Evolutionary conservation across 1,140 invertebrate species (phyloP), one percentile per base, ranked within the genome.

Genomic region (Neuroterus valhalla): DNA sequence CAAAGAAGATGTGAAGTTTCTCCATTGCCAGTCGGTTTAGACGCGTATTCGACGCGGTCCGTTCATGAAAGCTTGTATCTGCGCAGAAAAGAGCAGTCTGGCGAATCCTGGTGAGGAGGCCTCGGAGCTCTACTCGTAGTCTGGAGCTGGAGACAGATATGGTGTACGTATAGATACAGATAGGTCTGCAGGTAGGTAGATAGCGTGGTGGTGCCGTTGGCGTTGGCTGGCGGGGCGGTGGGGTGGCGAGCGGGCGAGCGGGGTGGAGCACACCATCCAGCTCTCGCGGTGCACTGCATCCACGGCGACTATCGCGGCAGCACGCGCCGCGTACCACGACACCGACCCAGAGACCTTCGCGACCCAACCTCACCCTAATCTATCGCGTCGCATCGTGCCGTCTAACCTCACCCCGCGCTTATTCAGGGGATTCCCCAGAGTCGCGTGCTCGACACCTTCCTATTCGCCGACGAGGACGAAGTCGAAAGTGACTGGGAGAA

Each of bases 221-320:
- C 17, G 42, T 19, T 15, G 50, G 8, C 21, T 26, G 19, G 17
- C 26, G 66, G 11, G 12, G 62, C 23, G 76, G 42, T 76, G 48
- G 23, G 66, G 50, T 52, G 67, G 76, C 14, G 52, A 14, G 26
- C 52, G 31, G 70, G 43, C 66, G 74, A 38, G 68, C 46, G 42
- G 12, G 77, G 69, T 50, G 68, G 77, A 71, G 73, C 71, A 23
- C 38, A 71, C 77, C 74, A 72, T 71, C 72, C 68, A 68, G 55
- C 68, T 70, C 50, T 71, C 75, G 76, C 78, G 72, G 78, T 77
- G 78, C 82, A 80, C 81, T 82, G 81, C 77, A 86, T 72, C 78
- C 50, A 82, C 80, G 82, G 78, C 80, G 72, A 82, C 83, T 85
- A 83, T 81, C 84, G 79, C 67, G 78, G 79, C 71, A 81, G 80